Base-by-base conservation (phyloP, 2,888 invertebrate genomes). In the Patella depressa region DNA sequence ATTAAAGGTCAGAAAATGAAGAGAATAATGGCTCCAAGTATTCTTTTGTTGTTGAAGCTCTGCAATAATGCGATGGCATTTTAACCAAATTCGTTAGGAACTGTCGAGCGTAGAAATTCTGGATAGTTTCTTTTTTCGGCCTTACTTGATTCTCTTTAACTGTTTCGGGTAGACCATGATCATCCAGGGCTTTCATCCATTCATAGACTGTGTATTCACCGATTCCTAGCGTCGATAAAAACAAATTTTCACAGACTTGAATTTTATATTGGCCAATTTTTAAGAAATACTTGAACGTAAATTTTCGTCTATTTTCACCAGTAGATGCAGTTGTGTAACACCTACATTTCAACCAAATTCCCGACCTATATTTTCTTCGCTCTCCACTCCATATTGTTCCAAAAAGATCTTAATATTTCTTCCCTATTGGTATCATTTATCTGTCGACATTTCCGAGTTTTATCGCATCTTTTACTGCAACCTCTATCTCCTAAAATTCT, bases 191-290 rank as follows among this genome's bases (percentile, higher is more conserved):
- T 65, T 59, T 74, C 34, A 45, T 45, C 74, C 74, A 74, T 59
- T 24, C 29, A 19, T 11, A 17, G 29, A 74, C 74, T 29, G 29
- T 24, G 59, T 65, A 74, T 45, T 74, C 74, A 12, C 45, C 17
- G 12, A 74, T 57, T 17, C 74, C 74, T 14, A 74, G 45, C 2
- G 65, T 74, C 17, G 45, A 59, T 45, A 74, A 65, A 34, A 74
- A 73, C 17, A 73, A 29, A 4, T 73, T n/a, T 73, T 73, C 55
- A 73, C 73, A 57, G 24, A 74, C 65, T 4, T 55, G 59, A 34
- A 45, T 19, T 65, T 17, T 29, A 24, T 34, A 19, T 45, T 55
- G 65, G 24, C 65, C 45, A 17, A 74, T 55, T n/a, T 53, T 34
- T 7, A 65, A 53, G 45, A 65, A 55, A 53, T 74, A 74, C 74